Base-by-base conservation (phyloP, 2,113 vertebrate genomes). In the Cephalopterus ornatus region DNA sequence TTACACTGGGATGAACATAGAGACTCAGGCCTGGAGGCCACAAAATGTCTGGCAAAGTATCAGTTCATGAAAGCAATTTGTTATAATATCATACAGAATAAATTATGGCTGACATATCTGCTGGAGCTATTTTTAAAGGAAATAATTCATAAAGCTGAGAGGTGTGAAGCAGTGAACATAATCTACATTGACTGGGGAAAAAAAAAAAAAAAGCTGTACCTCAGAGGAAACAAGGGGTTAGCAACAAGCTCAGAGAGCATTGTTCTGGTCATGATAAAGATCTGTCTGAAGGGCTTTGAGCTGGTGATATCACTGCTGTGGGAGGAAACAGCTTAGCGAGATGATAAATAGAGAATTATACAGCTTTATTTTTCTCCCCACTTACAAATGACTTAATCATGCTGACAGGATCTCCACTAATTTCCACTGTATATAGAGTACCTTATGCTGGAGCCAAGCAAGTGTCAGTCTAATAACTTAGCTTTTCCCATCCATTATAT, bases 51-150 rank as follows among this genome's bases (percentile, higher is more conserved):
- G 75, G 37, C 68, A 83, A 96, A 88, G 33, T 68, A 81, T 92
- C 72, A 32, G 16, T 5, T 91, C 80, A 75, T 71, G 30, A 74
- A 93, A 81, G 24, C 10, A 77, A 84, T 93, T 95, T 90, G 35
- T 89, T 94, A 63, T 32, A 96, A 73, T 83, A 92, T 90, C 42
- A 94, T 84, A 89, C 39, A 96, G 80, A 92, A 91, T 91, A 97
- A 95, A 91, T 95, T 73, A 93, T 28, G 27, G 68, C 17, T 95
- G 94, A 95, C 93, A 68, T 81, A 72, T 85, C 63, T 92, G 61
- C 56, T 88, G 59, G 52, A 88, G 68, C 39, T 83, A 77, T 90
- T 96, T 92, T 92, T 77, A 88, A 88, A 71, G 55, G 56, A 96
- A 93, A 93, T 96, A 92, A 94, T 93, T 92, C 75, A 93, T 92